phyloP scores from a whole-genome alignment of 2,113 vertebrate species.

The Morone saxatilis region DNA sequence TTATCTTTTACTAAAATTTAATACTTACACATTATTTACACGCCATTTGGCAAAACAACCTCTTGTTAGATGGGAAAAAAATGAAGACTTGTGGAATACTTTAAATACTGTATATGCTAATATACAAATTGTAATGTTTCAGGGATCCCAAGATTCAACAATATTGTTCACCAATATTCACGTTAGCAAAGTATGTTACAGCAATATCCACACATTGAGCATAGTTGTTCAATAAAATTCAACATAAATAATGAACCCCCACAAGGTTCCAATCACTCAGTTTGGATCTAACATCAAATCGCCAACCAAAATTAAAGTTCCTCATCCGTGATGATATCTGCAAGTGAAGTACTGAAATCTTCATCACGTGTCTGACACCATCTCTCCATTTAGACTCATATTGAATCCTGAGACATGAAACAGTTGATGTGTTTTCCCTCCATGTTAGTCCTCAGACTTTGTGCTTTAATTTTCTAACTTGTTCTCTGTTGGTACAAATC shows the following conservation, averaged over 20 bases:
- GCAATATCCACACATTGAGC: conserved; percentile 85
- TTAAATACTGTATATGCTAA: conserved; percentile 82
- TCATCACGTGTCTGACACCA: conserved; percentile 53
- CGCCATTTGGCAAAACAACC: conserved; percentile 65
- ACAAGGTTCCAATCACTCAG: conserved; percentile 70
- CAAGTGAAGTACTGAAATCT: conserved; percentile 49
- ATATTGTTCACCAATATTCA: conserved; percentile 86
- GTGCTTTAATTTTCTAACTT: conserved; percentile 90
- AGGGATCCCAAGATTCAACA: conserved; percentile 84
- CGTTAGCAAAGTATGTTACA: conserved; percentile 88
- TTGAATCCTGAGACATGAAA: conserved; percentile 96
- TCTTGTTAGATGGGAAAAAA: conserved; percentile 48
- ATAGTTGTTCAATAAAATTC: conserved; percentile 74
- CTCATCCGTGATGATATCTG: conserved; percentile 39
- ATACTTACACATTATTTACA: conserved; percentile 86
- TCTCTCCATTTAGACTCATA: conserved; percentile 77
- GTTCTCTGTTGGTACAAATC: conserved; percentile 85
- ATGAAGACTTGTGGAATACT: conserved; percentile 72
- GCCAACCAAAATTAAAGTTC: conserved; percentile 51
- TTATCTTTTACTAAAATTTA: conserved; percentile 69
- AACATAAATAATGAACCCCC: conserved; percentile 74
- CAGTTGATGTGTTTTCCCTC: conserved; percentile 90
- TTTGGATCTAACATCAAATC: conserved; percentile 59
- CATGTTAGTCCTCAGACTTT: conserved; percentile 90
- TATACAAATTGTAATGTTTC: conserved; percentile 84